Evolutionary conservation across 2,797 vertebrate species (phyloP), one percentile per base, ranked within the genome.

Genomic region (Macropodus opercularis): DNA sequence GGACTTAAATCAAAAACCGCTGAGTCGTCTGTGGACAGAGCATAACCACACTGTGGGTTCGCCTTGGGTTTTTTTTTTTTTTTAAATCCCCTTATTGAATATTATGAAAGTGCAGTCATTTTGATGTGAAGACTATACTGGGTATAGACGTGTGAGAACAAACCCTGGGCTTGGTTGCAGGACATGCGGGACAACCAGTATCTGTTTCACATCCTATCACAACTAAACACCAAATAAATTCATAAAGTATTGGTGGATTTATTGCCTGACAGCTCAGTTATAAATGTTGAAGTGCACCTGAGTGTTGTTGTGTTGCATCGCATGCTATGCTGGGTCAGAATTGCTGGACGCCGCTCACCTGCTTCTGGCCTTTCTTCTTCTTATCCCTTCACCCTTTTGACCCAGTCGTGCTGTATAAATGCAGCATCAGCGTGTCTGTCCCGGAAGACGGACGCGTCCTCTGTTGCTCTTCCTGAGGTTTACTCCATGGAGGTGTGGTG

Each of bases 191-290:
- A 42, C 29, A 23, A 38, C 57, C 59, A 31, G 60, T 63, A 69
- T 88, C 79, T 81, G 79, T 86, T 87, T 77, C 69, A 72, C 84
- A 77, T 82, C 58, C 53, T 69, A 56, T 80, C 55, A 5, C n/a
- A n/a, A n/a, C n/a, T n/a, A 48, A 38, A 72, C 82, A 84, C 77
- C 72, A 83, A 89, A 88, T 87, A 85, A 74, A 79, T 67, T 52
- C 47, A 79, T 88, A 27, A 43, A 34, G 40, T 14, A 3, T 17
- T 43, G 19, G 8, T 52, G 14, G 52, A 26, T 32, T 69, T 34
- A 54, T 46, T 43, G 24, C 36, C 46, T 39, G 22, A 39, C 27
- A 29, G 22, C 24, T 23, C 6, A 3, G 18, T 80, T 47, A 74
- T 78, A 32, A 78, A 85, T 80, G 27, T 75, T 77, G 72, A 36